A percentile compares a stretch with the other conserved stretches of the same genome.
These are phyloP conservation scores for Typhlomys cinereus DNA, from an alignment of 2,113 vertebrate genomes.

Conservation along the genomic window DNA sequence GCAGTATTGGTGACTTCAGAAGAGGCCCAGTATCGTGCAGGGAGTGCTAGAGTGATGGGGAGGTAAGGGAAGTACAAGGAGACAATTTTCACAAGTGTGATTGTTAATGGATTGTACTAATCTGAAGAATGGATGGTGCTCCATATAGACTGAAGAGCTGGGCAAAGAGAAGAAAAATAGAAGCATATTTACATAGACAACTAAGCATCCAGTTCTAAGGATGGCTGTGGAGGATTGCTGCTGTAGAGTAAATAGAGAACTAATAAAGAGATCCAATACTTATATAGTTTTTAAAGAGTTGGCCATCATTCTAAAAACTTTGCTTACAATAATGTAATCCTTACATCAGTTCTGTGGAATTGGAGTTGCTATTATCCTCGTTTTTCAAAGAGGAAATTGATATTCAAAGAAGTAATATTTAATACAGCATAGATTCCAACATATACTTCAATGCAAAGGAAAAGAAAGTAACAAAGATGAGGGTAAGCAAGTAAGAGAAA, in stretches of 20 bases:
- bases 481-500: not conserved
- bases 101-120: not conserved
- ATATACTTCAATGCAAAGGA: not conserved
- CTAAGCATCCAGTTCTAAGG: not conserved
- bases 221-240: not conserved
- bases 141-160: not conserved
- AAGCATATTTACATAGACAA: not conserved
- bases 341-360: not conserved
- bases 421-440: not conserved
- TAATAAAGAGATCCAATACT: not conserved
- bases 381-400: slow-evolving; percentile 34
- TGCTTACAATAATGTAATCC: not conserved
- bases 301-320: slow-evolving; percentile 19
- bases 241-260: not conserved
- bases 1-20: not conserved
- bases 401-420: not conserved
- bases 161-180: not conserved
- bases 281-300: not conserved
- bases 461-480: not conserved
- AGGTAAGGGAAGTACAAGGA: not conserved
- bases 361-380: not conserved
- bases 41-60: not conserved
- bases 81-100: not conserved
- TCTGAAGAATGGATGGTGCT: not conserved
- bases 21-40: not conserved